Base-by-base conservation (phyloP, 2,113 vertebrate species). In the Centropristis striata region DNA sequence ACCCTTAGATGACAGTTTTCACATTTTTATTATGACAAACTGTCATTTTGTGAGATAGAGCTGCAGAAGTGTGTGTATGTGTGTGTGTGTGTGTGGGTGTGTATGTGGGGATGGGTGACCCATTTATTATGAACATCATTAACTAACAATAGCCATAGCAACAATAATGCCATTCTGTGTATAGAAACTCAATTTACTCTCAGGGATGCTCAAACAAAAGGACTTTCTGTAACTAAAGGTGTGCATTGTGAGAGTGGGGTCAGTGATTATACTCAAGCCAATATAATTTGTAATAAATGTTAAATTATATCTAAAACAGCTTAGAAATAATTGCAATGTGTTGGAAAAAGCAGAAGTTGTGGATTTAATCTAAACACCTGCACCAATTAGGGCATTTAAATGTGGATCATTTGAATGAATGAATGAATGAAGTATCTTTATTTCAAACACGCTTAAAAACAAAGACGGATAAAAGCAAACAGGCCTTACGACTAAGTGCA, bases 71-170 rank as follows among this genome's bases (percentile, higher is more conserved):
- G 39, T 27, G 1, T 23, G 7, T 49, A 6, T 50, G 41, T 25
- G 28, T 25, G n/a, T n/a, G 53, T 21, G 36, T 23, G 23, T n/a
- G 66, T 49, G 47, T 39, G 18, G 28, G 54, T 10, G 16, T 51
- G 36, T n/a, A 14, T 4, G 9, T 59, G 54, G 8, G 63, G 39
- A 12, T 2, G 36, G 32, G 1, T 82, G 86, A 88, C 78, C 80
- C 53, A 88, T 75, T 83, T 85, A 79, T 58, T 66, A n/a, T 50
- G 4, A 81, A 47, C 66, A 75, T 69, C 63, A 70, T 67, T 72
- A 71, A 78, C 27, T 50, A 73, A 86, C 66, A 80, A 70, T 15
- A 75, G 36, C 49, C 3, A 6, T 32, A 32, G 32, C 32, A 32
- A 32, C 32, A 32, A 70, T 63, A 36, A 66, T 57, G 37, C 8